These are phyloP conservation scores for Phortica magna DNA, from an alignment of 2,888 invertebrate genomes.

Conservation along the genomic window DNA sequence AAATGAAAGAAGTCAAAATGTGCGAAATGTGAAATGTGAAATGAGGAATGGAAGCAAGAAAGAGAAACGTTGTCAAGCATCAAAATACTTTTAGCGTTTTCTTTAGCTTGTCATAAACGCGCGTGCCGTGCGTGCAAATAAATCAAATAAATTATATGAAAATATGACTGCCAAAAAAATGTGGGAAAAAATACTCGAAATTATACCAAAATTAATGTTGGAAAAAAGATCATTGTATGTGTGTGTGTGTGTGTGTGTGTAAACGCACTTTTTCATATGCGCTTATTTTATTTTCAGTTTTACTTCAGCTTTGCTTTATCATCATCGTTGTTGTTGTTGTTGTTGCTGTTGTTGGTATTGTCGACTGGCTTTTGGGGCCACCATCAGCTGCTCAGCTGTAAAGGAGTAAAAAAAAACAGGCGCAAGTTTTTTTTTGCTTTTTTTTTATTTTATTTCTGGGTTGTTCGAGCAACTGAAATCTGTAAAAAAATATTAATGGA, in stretches of 20 bases:
- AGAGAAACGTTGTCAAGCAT: conserved; percentile 69
- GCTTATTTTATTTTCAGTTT: conserved; percentile 29
- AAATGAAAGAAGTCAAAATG: neutral
- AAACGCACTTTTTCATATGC: conserved; percentile 22
- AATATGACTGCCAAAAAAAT: conserved; percentile 47
- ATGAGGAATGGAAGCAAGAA: neutral
- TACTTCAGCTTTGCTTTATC: neutral
- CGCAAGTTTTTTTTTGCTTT: neutral
- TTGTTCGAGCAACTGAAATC: conserved; percentile 3
- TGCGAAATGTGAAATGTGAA: neutral
- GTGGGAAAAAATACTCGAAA: conserved; percentile 48
- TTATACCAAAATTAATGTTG: conserved; percentile 45
- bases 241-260: neutral
- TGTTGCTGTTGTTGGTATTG: neutral
- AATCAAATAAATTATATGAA: conserved; percentile 68
- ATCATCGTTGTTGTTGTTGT: conserved; percentile 26
- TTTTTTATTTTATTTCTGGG: neutral
- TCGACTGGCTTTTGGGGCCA: conserved; percentile 44
- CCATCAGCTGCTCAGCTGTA: conserved; percentile 32
- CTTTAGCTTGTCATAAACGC: conserved; percentile 44
- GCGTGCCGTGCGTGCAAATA: conserved; percentile 67
- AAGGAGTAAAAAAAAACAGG: conserved; percentile 47
- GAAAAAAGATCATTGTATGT: neutral
- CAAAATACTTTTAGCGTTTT: conserved; percentile 66
- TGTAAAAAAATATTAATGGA: conserved; percentile 70